Base-by-base conservation (phyloP, 2,113 vertebrate genomes). In the Passer domesticus region DNA sequence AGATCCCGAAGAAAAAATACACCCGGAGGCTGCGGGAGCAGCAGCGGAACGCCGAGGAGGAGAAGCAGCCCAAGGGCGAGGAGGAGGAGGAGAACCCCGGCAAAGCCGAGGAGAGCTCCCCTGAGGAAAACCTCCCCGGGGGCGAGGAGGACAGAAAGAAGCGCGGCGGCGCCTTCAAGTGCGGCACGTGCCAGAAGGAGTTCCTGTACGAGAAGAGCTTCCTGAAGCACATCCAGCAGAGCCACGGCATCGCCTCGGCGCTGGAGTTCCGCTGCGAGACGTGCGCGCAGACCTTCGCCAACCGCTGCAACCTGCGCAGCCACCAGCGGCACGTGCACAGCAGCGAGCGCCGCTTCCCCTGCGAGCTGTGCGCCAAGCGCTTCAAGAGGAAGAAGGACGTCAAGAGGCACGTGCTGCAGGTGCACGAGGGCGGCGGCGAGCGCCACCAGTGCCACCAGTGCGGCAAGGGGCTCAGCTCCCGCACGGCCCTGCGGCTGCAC, bases 361-460 rank as follows among this genome's bases (percentile, higher is more conserved):
- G 99, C 12, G 98, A 98, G 35, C 97, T 98, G 82, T 99, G 99
- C 84, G 87, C 97, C 24, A 99, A 99, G 98, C 98, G 98, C 95
- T 99, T 99, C 97, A 99, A 99, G 94, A 98, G 99, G 85, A 99
- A 99, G 98, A 99, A 99, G 97, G 99, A 99, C 15, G 99, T 99
- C 50, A 98, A 98, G 79, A 98, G 99, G 62, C 99, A 99, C 62
- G 97, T 98, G n/a, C 97, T 98, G 69, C 99, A 99, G 97, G 99
- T 99, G 39, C 99, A 99, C 8, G 99, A 99, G 95, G 99, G 99
- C 7, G 99, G 98, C 9, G 98, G 98, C 2, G 97, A 98, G 80
- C 95, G 98, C 27, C 98, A 99, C 88, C 97, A 98, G 91, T 99
- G 99, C 94, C 96, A 97, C 1, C 96, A 98, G 35, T 99, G 99